These are phyloP conservation scores for Apaloderma vittatum DNA, from an alignment of 2,113 vertebrate species.

Conservation along the genomic window DNA sequence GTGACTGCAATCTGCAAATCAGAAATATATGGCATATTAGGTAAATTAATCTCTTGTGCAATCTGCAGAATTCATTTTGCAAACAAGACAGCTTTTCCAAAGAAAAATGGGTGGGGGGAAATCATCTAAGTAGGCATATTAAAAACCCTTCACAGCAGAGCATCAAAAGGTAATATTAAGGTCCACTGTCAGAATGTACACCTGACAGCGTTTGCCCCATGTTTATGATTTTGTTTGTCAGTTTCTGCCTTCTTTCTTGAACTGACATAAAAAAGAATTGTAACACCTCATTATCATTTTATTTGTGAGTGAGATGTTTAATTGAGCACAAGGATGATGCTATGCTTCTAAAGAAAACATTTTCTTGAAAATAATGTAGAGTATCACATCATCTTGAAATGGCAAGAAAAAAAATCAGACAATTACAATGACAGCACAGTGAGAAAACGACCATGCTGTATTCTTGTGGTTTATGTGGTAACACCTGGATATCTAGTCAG, in stretches of 20 bases:
- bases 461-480: background rate
- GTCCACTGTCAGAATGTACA: background rate
- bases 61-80: background rate
- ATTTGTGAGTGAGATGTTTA: background rate
- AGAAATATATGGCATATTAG: background rate
- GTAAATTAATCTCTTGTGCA: background rate
- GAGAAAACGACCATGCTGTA: background rate
- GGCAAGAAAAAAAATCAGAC: background rate
- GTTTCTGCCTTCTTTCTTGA: background rate
- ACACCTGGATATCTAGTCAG: background rate
- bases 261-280: background rate
- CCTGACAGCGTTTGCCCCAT: background rate
- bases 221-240: background rate
- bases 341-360: background rate
- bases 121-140: background rate
- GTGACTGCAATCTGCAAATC: conserved; percentile 92
- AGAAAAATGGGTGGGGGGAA: background rate
- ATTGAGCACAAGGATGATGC: background rate
- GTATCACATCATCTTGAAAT: background rate
- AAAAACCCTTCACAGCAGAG: background rate
- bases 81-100: background rate
- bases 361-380: background rate
- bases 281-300: background rate
- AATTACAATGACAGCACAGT: background rate
- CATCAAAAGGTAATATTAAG: background rate